phyloP scores from a whole-genome alignment of 2,113 vertebrate genomes.

The human region GRCh38 chr6:91087001-91087500 shows the following conservation, averaged over 20 bases:
- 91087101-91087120: slow-evolving; percentile 66
- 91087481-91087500: neutral
- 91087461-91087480: slow-evolving; percentile 16
- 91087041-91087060: slow-evolving; percentile 49
- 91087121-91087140: slow-evolving; percentile 67
- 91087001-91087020: neutral
- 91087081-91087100: slow-evolving; percentile 58
- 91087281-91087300: slow-evolving; percentile 22
- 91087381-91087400: slow-evolving; percentile 46
- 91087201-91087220: slow-evolving; percentile 63
- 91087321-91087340: slow-evolving; percentile 45
- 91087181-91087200: slow-evolving; percentile 44
- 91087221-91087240: slow-evolving; percentile 43
- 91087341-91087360: slow-evolving; percentile 50
- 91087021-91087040: slow-evolving; percentile 37
- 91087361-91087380: slow-evolving; percentile 39
- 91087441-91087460: neutral
- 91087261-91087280: slow-evolving; percentile 46
- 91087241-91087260: slow-evolving; percentile 40
- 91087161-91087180: slow-evolving; percentile 70
- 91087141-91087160: slow-evolving; percentile 77
- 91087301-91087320: slow-evolving; percentile 37
- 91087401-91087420: slow-evolving; percentile 29
- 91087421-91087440: neutral
- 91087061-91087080: slow-evolving; percentile 66